Base-by-base conservation (phyloP, 2,888 invertebrate species). In the Elysia crispata region DNA sequence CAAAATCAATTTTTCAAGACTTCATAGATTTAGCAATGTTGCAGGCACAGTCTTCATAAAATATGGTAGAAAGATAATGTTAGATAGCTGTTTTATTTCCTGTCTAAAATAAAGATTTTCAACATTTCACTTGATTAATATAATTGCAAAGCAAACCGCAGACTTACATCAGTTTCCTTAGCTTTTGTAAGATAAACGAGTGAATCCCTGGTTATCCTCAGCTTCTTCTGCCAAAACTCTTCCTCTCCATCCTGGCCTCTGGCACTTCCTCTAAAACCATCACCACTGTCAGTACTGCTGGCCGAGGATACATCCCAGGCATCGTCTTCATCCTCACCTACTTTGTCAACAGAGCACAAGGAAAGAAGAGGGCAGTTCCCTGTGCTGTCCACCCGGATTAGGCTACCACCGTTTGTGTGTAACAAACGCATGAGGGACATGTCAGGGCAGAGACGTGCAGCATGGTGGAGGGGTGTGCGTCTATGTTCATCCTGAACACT, bases 341-440 rank as follows among this genome's bases (percentile, higher is more conserved):
- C n/a, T 23, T 23, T 25, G 54, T 23, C 41, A 28, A 73, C 54
- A 70, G 30, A 70, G 85, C 89, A 90, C 69, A 90, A 81, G 0
- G 89, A 84, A 33, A 87, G 73, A 23, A 90, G 82, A 1, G 90
- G 89, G 3, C 89, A 87, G 81, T 88, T 89, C 0, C 88, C 87
- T 15, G 83, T 77, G 41, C 77, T 49, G 76, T 89, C 89, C 31
- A 82, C 67, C 15, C 86, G 85, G 76, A 87, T 89, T 1, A 89
- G 74, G 72, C 86, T 84, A n/a, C 88, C 88, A 8, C 89, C 89
- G 79, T 87, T 87, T 23, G 89, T 88, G 84, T 84, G 86, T 6
- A 90, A 83, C 20, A 90, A 81, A 54, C 85, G 81, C 20, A 88
- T 77, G 31, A 90, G 79, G 18, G 86, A 79, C 1, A 86, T 78